phyloP scores from a whole-genome alignment of 2,797 vertebrate genomes.

The Sebastiscus tertius region DNA sequence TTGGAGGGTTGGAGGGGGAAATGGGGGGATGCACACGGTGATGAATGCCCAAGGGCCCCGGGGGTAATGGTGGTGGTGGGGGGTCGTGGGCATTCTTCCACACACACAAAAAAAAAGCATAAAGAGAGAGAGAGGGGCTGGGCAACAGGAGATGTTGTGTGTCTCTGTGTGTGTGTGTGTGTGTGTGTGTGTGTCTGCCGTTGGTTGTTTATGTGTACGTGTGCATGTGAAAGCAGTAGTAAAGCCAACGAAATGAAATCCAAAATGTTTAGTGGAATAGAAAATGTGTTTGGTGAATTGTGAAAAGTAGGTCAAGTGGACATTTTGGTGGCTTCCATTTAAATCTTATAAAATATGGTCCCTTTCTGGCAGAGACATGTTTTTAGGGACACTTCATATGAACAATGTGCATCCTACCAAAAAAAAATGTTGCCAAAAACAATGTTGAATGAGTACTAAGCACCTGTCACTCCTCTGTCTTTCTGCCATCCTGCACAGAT shows the following conservation, averaged over 20 bases:
- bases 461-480: not conserved
- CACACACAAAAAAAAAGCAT: conserved; percentile 66
- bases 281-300: conserved; percentile 46
- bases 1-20: conserved; percentile 30
- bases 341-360: conserved; percentile 2
- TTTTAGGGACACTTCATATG: not conserved
- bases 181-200: not conserved
- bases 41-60: conserved; percentile 73
- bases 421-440: not conserved
- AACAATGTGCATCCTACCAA: not conserved
- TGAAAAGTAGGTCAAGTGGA: conserved; percentile 62
- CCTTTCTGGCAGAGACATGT: not conserved
- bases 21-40: conserved; percentile 56
- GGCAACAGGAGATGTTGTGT: conserved; percentile 52
- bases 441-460: not conserved
- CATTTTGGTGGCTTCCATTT: conserved; percentile 7
- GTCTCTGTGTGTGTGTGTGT: conserved; percentile 27
- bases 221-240: conserved; percentile 1
- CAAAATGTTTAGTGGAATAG: conserved; percentile 40
- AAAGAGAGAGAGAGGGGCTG: conserved; percentile 47
- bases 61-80: conserved; percentile 61
- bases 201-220: not conserved
- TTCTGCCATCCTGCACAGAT: not conserved
- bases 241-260: not conserved
- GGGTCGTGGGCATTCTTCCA: conserved; percentile 77